phyloP scores from a whole-genome alignment of 1,140 invertebrate species.

The Dinoponera quadriceps region DNA sequence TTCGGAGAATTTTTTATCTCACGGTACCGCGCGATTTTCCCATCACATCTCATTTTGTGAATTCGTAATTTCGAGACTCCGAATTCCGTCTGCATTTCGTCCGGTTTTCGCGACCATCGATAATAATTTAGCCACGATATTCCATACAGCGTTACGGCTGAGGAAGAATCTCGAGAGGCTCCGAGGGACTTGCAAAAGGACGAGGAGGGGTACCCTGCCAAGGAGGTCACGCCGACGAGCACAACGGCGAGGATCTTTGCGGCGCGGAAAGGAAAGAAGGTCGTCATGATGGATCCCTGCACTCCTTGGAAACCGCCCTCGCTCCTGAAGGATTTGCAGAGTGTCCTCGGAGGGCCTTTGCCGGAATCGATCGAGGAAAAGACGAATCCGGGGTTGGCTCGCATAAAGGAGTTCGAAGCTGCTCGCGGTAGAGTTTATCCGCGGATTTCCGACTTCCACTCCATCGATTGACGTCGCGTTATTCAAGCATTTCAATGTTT shows the following conservation, averaged over 20 bases:
- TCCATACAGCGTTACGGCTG: not conserved
- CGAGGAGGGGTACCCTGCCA: not conserved
- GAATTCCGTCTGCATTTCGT: slow-evolving; percentile 14
- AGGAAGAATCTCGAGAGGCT: slow-evolving; percentile 25
- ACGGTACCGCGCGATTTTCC: not conserved
- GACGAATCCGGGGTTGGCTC: not conserved
- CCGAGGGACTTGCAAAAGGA: not conserved
- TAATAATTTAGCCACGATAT: slow-evolving; percentile 49
- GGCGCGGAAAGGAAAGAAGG: not conserved
- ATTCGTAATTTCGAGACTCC: not conserved
- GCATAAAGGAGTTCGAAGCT: not conserved
- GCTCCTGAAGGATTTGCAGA: not conserved
- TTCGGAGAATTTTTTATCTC: no score
- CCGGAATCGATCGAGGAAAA: slow-evolving; percentile 5
- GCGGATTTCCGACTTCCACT: slow-evolving; percentile 60
- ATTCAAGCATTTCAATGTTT: not conserved
- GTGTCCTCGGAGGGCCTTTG: not conserved
- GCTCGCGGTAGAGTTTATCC: slow-evolving; percentile 35
- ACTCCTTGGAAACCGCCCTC: not conserved
- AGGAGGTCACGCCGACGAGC: not conserved
- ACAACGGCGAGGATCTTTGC: not conserved
- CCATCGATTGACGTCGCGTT: slow-evolving; percentile 44
- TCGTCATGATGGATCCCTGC: slow-evolving; percentile 43
- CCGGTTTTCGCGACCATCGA: not conserved
- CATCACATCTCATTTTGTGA: slow-evolving; percentile 12